phyloP scores from a whole-genome alignment of 2,113 vertebrate genomes.

The Siphamia tubifer region DNA sequence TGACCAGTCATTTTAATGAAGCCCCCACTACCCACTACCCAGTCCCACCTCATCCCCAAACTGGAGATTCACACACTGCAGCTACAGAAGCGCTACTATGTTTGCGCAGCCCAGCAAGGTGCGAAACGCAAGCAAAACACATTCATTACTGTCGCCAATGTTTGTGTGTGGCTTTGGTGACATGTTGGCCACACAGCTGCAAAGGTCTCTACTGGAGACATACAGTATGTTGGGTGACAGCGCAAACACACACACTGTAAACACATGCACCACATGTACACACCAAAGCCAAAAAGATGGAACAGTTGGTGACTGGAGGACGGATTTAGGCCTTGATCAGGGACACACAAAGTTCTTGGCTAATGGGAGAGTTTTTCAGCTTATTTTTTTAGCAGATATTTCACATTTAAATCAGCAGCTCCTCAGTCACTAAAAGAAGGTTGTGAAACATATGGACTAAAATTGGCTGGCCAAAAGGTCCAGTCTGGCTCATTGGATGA shows the following conservation, averaged over 20 bases:
- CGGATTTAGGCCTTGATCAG: not conserved
- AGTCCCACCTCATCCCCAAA: not conserved
- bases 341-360: not conserved
- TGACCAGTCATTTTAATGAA: not conserved
- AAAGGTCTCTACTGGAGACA: not conserved
- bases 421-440: too few species aligned
- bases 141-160: constrained; percentile 4
- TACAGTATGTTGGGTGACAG: not conserved
- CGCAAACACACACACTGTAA: not conserved
- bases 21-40: not conserved
- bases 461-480: too few species aligned
- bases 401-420: too few species aligned
- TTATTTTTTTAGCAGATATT: not conserved
- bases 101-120: constrained; percentile 26
- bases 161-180: constrained; percentile 5
- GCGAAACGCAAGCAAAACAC: constrained; percentile 1
- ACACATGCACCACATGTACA: not conserved
- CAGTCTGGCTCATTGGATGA: too few species aligned
- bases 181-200: constrained; percentile 24
- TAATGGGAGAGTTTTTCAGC: not conserved
- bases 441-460: too few species aligned
- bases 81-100: not conserved
- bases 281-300: not conserved
- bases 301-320: not conserved
- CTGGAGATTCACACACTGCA: not conserved